Evolutionary conservation across 1,140 invertebrate genomes (phyloP).

Genomic region (Drosophila bocki): DNA sequence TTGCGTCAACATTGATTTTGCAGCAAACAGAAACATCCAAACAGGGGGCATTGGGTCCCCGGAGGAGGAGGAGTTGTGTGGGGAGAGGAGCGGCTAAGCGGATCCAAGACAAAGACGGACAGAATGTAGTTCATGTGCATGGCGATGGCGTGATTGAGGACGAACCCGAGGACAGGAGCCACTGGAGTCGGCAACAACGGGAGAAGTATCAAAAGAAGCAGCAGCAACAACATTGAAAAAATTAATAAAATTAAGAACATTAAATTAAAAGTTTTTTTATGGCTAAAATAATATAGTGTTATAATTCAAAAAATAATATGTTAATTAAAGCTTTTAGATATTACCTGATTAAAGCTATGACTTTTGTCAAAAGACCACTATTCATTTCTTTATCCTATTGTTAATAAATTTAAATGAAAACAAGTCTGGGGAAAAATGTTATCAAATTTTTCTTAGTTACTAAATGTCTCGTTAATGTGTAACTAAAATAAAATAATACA

Average conservation of each 20-base stretch:
- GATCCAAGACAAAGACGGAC: conserved; percentile 36
- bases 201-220: conserved; percentile 10
- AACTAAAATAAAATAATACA: neutral
- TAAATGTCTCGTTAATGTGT: too few relatives aligned
- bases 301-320: neutral
- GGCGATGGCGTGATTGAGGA: conserved; percentile 77
- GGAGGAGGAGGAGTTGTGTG: neutral
- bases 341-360: neutral
- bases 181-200: conserved; percentile 3
- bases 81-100: conserved; percentile 21
- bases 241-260: neutral
- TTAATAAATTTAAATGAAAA: neutral
- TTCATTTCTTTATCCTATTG: neutral
- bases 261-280: neutral
- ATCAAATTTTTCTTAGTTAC: neutral
- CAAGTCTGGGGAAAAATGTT: neutral
- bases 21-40: conserved; percentile 52
- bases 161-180: conserved; percentile 63
- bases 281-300: neutral
- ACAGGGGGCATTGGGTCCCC: conserved; percentile 11
- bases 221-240: conserved; percentile 3
- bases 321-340: neutral
- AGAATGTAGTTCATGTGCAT: conserved; percentile 81
- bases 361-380: neutral
- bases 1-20: conserved; percentile 83